Evolutionary conservation across 2,888 invertebrate genomes (phyloP).

Genomic region (Synergus umbraculus): DNA sequence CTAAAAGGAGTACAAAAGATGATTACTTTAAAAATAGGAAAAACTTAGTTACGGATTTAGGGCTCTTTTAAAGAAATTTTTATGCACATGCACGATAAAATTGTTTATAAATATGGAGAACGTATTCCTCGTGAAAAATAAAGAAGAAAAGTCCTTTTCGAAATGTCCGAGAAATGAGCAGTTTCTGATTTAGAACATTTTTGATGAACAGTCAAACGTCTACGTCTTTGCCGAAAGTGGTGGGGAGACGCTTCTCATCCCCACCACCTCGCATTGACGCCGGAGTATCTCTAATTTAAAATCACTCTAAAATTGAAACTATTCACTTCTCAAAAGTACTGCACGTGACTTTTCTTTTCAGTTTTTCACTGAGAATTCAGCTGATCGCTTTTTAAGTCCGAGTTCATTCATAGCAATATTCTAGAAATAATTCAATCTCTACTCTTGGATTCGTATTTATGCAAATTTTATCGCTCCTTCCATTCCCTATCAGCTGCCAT

Average conservation of each 20-base stretch:
- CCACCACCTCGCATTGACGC: neutral
- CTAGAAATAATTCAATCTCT: neutral
- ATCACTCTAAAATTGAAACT: neutral
- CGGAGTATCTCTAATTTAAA: neutral
- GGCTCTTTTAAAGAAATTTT: neutral
- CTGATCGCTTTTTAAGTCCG: neutral
- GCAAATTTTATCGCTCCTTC: neutral
- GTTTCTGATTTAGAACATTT: neutral
- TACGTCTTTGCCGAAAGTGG: neutral
- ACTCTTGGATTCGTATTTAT: neutral
- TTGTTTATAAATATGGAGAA: neutral
- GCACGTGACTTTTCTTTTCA: neutral
- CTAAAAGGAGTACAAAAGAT: neutral
- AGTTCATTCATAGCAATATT: neutral
- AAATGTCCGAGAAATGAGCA: neutral
- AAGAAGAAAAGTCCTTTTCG: neutral
- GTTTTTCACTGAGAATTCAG: neutral
- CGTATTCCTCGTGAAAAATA: neutral
- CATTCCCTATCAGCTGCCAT: slow-evolving; percentile 12
- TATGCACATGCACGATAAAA: neutral
- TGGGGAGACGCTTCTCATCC: neutral
- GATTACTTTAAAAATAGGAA: neutral
- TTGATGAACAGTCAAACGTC: neutral
- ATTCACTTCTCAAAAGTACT: neutral
- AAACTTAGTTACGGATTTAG: neutral